These are phyloP conservation scores for Scaptomyza parva DNA, from an alignment of 2,888 invertebrate species.

Conservation along the genomic window DNA sequence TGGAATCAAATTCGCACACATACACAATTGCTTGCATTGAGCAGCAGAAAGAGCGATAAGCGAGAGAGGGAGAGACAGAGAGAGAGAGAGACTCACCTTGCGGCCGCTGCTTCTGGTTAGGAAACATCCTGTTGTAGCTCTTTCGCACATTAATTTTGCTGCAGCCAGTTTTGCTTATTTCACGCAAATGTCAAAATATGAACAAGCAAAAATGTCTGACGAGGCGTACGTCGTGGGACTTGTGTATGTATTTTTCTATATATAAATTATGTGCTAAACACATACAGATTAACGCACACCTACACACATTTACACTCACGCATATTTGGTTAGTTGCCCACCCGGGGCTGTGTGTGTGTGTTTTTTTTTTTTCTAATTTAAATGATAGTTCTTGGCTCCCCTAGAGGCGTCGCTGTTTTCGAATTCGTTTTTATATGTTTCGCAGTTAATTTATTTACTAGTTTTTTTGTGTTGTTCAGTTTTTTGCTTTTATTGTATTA, in stretches of 20 bases:
- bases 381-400: conserved; percentile 58
- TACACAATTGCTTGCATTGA: background rate
- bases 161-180: conserved; percentile 64
- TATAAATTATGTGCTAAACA: conserved; percentile 8
- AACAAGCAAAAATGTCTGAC: conserved; percentile 11
- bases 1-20: conserved; percentile 6
- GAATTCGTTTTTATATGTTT: conserved; percentile 52
- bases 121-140: conserved; percentile 90
- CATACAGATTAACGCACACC: conserved; percentile 2
- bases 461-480: conserved; percentile 20
- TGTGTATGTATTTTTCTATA: conserved; percentile 26
- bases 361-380: conserved; percentile 52
- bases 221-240: conserved; percentile 27
- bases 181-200: conserved; percentile 40
- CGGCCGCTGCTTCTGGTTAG: conserved; percentile 85
- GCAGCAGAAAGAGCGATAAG: too few species aligned
- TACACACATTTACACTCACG: conserved; percentile 7
- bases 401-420: conserved; percentile 35
- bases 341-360: conserved; percentile 37
- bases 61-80: background rate
- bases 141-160: conserved; percentile 88
- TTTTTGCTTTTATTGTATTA: conserved; percentile 28
- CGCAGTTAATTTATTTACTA: conserved; percentile 50
- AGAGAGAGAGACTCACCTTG: conserved; percentile 79
- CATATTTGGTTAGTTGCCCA: background rate